Base-by-base conservation (phyloP, 2,113 vertebrate species). In the Chunga burmeisteri region DNA sequence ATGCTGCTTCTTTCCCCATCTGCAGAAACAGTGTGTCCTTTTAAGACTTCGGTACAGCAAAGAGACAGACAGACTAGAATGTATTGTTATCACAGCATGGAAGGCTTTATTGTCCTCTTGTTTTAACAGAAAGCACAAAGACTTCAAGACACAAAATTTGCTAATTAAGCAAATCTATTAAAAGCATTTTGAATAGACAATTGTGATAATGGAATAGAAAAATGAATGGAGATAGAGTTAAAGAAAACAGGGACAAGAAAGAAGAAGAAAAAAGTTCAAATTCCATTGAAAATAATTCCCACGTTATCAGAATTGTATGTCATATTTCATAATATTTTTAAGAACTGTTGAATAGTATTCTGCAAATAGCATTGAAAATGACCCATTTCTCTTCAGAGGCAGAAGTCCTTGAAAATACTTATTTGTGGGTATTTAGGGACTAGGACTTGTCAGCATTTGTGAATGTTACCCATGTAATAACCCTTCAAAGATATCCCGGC, bases 341-440 rank as follows among this genome's bases (percentile, higher is more conserved):
- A 81, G 25, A 74, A 79, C 9, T 55, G 3, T 50, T 46, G 27
- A n/a, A 38, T 29, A 78, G 1, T 6, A 32, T 84, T 74, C 68
- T 71, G 16, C 26, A 86, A 89, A 68, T 59, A 50, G 3, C 9
- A 52, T 55, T 52, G 10, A 66, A 84, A 77, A 53, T 11, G 1
- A n/a, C 32, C 1, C 8, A 7, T 70, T 86, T 38, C 10, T 68
- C 10, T 61, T 12, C 0, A 4, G 14, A 65, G 11, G 13, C 0
- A 5, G 36, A 77, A 53, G 29, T 66, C 18, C 27, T 72, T 83
- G 14, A 19, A 68, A 61, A 3, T 44, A 42, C 2, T 6, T 80
- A 46, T 75, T 42, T 12, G 38, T 75, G 44, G 5, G 1, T 78
- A 46, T 77, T 56, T 83, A 25, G 25, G 13, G 19, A 71, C 19